Percentiles rank a stretch among this genome's conserved stretches.
Conservation (phyloP, 2,888 invertebrate species). For the Xestobium rufovillosum region DNA sequence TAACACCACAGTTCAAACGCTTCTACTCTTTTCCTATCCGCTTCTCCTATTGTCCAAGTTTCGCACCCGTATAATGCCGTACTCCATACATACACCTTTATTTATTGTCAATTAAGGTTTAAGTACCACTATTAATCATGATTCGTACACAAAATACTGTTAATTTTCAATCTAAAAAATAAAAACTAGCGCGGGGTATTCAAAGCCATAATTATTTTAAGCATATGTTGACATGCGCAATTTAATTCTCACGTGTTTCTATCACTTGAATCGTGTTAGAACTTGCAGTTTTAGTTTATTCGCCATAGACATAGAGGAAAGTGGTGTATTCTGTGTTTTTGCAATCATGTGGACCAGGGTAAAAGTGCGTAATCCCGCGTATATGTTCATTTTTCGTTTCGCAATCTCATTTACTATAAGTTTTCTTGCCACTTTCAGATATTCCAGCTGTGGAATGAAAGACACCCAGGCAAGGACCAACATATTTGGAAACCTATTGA, state of each 20-base stretch:
- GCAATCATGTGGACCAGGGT: background rate
- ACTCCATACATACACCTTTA: no score
- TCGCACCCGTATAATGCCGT: no score
- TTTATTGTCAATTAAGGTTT: conserved; percentile 2
- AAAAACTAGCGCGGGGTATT: background rate
- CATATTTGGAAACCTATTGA: conserved; percentile 3
- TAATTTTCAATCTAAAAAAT: background rate
- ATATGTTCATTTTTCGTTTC: background rate
- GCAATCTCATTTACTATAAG: no score
- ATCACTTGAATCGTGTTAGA: background rate
- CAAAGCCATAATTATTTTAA: no score
- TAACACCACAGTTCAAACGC: no score
- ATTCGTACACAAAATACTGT: background rate
- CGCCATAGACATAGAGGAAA: no score
- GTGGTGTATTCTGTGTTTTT: no score
- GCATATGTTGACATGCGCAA: no score
- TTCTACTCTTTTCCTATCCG: no score
- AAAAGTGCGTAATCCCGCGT: conserved; percentile 1
- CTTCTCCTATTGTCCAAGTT: no score
- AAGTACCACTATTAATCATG: background rate
- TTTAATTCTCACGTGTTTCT: no score
- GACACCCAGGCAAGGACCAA: background rate
- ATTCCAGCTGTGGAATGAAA: conserved; percentile 2
- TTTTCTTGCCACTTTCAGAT: conserved; percentile 1
- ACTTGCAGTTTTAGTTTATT: background rate